Evolutionary conservation across 1,140 invertebrate genomes (phyloP).

Genomic region (Drosophila parvula): DNA sequence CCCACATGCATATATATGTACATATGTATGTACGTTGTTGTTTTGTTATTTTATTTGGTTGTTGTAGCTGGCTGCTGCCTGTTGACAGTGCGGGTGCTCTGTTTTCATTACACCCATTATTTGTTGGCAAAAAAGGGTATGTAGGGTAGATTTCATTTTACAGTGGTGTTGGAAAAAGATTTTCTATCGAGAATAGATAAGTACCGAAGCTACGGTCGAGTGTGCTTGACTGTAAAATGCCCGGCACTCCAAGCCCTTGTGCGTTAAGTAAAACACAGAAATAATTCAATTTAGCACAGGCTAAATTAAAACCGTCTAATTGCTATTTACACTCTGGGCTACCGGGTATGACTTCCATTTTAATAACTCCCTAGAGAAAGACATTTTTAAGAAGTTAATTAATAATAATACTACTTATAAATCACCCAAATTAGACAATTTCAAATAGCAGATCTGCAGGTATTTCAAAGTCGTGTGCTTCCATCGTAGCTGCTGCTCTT

Average conservation of each 20-base stretch:
- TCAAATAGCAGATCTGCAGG: neutral
- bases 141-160: neutral
- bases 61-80: constrained; percentile 14
- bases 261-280: neutral
- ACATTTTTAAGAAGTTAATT: too few relatives aligned
- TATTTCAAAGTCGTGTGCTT: neutral
- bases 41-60: neutral
- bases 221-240: neutral
- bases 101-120: constrained; percentile 11
- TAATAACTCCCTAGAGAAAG: neutral
- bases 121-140: neutral
- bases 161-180: too few relatives aligned
- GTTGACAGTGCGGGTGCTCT: constrained; percentile 31
- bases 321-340: too few relatives aligned
- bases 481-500: neutral
- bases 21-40: neutral
- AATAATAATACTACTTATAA: neutral
- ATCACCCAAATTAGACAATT: neutral
- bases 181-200: neutral
- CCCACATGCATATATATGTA: neutral
- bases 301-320: neutral
- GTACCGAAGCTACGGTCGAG: neutral
- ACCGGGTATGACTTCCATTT: neutral
- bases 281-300: neutral
- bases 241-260: neutral